phyloP scores from a whole-genome alignment of 2,797 vertebrate species.

The Betta splendens region DNA sequence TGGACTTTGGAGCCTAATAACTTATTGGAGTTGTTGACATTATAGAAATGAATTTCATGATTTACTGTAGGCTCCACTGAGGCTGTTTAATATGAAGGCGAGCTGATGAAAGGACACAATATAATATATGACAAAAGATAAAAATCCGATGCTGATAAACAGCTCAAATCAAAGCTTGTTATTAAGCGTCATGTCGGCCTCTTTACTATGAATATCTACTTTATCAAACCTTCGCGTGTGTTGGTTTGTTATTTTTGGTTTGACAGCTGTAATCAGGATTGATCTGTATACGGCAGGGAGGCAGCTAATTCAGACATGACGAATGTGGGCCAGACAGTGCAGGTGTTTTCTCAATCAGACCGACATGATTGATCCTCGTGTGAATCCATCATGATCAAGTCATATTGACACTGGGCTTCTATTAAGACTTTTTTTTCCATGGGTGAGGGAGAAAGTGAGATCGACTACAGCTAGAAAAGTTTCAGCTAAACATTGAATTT shows the following conservation, averaged over 20 bases:
- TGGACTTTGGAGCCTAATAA: slow-evolving; percentile 17
- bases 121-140: slow-evolving; percentile 6
- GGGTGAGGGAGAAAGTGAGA: slow-evolving; percentile 29
- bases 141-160: slow-evolving; percentile 41
- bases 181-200: slow-evolving; percentile 44
- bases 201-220: slow-evolving; percentile 61
- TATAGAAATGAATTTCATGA: slow-evolving; percentile 30
- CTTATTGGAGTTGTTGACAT: slow-evolving; percentile 24
- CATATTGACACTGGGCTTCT: slow-evolving; percentile 68
- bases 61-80: slow-evolving; percentile 16
- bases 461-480: slow-evolving; percentile 17
- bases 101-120: slow-evolving; percentile 21
- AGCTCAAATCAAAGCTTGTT: slow-evolving; percentile 32
- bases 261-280: slow-evolving; percentile 79
- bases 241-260: slow-evolving; percentile 60
- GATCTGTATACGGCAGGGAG: slow-evolving; percentile 74
- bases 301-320: slow-evolving; percentile 76
- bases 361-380: slow-evolving; percentile 67
- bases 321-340: slow-evolving; percentile 70
- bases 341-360: slow-evolving; percentile 77
- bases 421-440: slow-evolving; percentile 59
- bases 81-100: slow-evolving; percentile 17
- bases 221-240: slow-evolving; percentile 60
- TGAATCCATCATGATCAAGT: slow-evolving; percentile 78
- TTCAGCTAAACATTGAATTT: slow-evolving; percentile 32